A percentile compares a stretch with the other conserved stretches of the same genome.
phyloP scores from a whole-genome alignment of 2,113 vertebrate species.

The Junco hyemalis region DNA sequence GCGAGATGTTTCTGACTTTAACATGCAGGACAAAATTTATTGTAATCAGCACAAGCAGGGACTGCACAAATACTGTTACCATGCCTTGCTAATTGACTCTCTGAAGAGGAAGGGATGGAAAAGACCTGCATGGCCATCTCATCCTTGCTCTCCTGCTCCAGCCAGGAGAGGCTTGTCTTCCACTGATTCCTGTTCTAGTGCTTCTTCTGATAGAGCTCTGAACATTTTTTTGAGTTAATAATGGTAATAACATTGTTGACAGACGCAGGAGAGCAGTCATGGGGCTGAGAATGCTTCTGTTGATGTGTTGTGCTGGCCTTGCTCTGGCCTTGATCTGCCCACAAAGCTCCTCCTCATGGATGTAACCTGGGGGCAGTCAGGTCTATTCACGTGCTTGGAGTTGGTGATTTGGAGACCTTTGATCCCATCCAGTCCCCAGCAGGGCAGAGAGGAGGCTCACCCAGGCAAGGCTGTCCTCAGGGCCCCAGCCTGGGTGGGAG shows the following conservation, averaged over 20 bases:
- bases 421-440: fast-evolving
- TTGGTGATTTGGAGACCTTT: neutral
- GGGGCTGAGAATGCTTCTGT: neutral
- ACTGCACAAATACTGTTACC: neutral
- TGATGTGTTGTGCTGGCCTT: neutral
- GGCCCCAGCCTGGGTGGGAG: fast-evolving
- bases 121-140: neutral
- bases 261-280: neutral
- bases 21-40: constrained; percentile 22
- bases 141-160: neutral
- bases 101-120: neutral
- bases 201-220: neutral
- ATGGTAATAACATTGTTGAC: fast-evolving
- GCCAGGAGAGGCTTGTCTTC: neutral
- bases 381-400: fast-evolving
- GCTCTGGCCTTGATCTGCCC: neutral
- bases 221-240: neutral
- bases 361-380: fast-evolving
- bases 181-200: neutral
- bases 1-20: constrained; percentile 39
- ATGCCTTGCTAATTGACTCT: neutral
- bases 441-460: neutral
- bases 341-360: neutral
- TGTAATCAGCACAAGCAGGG: neutral
- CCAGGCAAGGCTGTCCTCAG: neutral